Evolutionary conservation across 2,797 vertebrate genomes (phyloP).

Genomic region (Tokudaia muenninki): DNA sequence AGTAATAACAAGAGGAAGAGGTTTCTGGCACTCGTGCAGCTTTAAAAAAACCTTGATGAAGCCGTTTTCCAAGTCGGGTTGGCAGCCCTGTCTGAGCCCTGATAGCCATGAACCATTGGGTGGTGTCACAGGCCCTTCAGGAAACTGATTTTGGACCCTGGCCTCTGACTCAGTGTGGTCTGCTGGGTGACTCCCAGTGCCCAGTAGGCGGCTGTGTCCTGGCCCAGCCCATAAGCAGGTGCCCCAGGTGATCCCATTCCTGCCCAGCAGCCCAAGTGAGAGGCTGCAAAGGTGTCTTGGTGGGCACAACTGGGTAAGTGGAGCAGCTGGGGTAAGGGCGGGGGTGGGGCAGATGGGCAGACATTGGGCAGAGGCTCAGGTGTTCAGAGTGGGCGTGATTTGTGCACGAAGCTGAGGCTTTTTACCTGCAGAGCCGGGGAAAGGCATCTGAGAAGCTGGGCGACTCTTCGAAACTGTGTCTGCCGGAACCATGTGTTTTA

Average conservation of each 20-base stretch:
- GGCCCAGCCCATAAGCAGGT: constrained; percentile 70
- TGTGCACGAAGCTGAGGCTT: not conserved
- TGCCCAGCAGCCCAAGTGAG: not conserved
- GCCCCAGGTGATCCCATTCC: constrained; percentile 62
- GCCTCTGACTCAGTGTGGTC: constrained; percentile 74
- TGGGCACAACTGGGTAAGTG: not conserved
- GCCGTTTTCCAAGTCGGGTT: not conserved
- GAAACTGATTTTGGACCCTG: constrained; percentile 77
- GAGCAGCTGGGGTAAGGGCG: fast-evolving
- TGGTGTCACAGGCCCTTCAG: constrained; percentile 23
- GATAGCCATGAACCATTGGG: constrained; percentile 16
- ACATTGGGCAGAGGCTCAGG: not conserved
- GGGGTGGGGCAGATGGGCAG: not conserved
- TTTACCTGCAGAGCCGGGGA: not conserved
- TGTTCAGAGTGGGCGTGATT: not conserved
- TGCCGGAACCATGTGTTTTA: not conserved
- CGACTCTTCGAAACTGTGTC: not conserved
- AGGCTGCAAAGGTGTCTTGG: not conserved
- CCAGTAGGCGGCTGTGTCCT: constrained; percentile 63
- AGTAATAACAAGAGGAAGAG: constrained; percentile 65
- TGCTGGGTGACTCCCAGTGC: constrained; percentile 66
- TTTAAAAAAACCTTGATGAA: constrained; percentile 33
- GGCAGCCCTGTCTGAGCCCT: not conserved
- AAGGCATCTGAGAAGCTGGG: not conserved
- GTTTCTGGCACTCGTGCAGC: constrained; percentile 19